Conservation (phyloP, 2,113 vertebrate species). For the Callopanchax toddi region DNA sequence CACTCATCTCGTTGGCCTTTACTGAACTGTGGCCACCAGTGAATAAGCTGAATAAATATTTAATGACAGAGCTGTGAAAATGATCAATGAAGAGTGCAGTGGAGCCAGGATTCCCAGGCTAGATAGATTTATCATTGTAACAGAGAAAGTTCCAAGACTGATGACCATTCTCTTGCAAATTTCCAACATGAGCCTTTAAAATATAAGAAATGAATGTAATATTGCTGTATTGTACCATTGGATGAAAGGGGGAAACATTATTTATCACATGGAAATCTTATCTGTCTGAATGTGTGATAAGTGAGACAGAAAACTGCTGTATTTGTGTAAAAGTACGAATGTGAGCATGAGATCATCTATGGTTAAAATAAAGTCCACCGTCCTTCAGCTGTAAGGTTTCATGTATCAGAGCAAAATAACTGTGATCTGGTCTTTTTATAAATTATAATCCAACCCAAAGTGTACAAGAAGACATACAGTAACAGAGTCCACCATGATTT, state of each 20-base stretch:
- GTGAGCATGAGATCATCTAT: background rate
- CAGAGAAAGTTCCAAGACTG: constrained; percentile 38
- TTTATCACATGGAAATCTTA: constrained; percentile 17
- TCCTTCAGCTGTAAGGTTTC: too few relatives aligned
- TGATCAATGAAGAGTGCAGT: constrained; percentile 58
- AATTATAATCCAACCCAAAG: too few relatives aligned
- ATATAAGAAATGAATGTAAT: constrained; percentile 34
- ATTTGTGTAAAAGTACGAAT: background rate
- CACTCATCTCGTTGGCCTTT: constrained; percentile 32
- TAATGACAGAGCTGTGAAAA: constrained; percentile 62
- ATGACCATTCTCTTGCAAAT: constrained; percentile 30
- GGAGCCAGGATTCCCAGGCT: constrained; percentile 39
- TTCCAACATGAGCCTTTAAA: constrained; percentile 34
- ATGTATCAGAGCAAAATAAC: too few relatives aligned
- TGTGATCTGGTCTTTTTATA: too few relatives aligned
- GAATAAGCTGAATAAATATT: constrained; percentile 67
- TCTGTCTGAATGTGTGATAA: constrained; percentile 12
- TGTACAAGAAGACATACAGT: too few relatives aligned
- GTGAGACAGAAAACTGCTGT: background rate
- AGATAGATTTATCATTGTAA: constrained; percentile 54
- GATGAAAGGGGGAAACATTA: background rate
- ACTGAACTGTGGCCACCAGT: constrained; percentile 52
- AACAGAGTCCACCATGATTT: too few relatives aligned
- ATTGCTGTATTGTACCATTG: constrained; percentile 3
- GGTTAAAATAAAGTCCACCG: too few relatives aligned